Evolutionary conservation across 2,113 vertebrate genomes (phyloP).

Genomic region (Acanthisitta chloris): DNA sequence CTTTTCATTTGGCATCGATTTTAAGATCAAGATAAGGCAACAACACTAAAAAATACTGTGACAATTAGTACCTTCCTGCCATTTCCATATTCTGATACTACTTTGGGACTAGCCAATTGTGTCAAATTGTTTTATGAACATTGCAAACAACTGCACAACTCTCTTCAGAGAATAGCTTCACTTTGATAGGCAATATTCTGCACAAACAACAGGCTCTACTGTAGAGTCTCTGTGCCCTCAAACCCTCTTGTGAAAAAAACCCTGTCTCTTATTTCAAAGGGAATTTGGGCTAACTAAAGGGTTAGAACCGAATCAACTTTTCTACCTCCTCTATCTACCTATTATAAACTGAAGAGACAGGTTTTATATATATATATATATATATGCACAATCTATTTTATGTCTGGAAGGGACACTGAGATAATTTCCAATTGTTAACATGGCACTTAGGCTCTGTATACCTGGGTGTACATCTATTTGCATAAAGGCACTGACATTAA

Average conservation of each 20-base stretch:
- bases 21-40: conserved; percentile 13
- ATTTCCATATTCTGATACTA: not conserved
- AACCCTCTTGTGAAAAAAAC: too few relatives aligned
- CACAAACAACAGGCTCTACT: not conserved
- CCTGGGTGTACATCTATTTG: not conserved
- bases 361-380: not conserved
- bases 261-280: not conserved
- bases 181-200: not conserved
- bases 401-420: not conserved
- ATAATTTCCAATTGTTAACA: not conserved
- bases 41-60: not conserved
- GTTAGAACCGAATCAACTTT: not conserved
- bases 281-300: not conserved
- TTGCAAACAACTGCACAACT: not conserved
- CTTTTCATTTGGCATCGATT: conserved; percentile 34
- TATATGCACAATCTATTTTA: not conserved
- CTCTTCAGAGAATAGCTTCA: not conserved
- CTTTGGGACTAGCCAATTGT: conserved; percentile 6
- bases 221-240: not conserved
- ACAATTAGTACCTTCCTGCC: conserved; percentile 5
- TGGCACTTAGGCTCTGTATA: not conserved
- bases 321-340: not conserved
- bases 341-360: not conserved
- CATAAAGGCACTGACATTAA: conserved; percentile 22
- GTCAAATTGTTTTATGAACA: too few relatives aligned